Conservation (phyloP, 2,113 vertebrate genomes). For the Prochilodus magdalenae region DNA sequence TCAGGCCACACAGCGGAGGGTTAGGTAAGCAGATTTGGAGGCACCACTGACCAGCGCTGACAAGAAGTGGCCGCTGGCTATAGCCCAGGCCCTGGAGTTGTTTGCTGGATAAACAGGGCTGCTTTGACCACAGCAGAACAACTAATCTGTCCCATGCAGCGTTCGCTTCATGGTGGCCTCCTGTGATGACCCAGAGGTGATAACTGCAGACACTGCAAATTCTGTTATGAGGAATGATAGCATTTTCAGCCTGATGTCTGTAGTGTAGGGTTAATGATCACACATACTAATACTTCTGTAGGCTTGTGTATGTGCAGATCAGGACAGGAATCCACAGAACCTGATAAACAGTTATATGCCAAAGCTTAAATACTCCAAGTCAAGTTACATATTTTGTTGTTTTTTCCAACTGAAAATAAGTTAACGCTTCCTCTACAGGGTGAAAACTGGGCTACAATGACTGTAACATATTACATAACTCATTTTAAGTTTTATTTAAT, state of each 20-base stretch:
- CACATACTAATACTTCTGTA: neutral
- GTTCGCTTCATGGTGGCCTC: too few relatives aligned
- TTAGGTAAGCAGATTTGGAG: constrained; percentile 91
- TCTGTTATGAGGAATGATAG: neutral
- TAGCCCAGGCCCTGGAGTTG: constrained; percentile 62
- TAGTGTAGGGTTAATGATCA: neutral
- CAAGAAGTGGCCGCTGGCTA: constrained; percentile 56
- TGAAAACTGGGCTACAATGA: too few relatives aligned
- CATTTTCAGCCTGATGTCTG: neutral
- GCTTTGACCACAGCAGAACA: neutral
- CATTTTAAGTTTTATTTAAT: too few relatives aligned
- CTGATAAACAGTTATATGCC: too few relatives aligned
- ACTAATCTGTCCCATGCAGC: neutral
- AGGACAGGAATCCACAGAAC: too few relatives aligned
- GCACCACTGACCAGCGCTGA: constrained; percentile 73
- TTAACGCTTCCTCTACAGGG: too few relatives aligned
- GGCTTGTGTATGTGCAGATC: too few relatives aligned
- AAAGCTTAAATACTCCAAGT: too few relatives aligned
- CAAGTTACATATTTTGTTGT: too few relatives aligned
- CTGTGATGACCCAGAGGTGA: neutral
- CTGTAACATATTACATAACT: too few relatives aligned
- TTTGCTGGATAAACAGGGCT: constrained; percentile 80
- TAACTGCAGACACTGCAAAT: too few relatives aligned
- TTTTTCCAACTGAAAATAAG: too few relatives aligned
- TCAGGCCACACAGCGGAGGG: constrained; percentile 89